phyloP scores from a whole-genome alignment of 2,888 invertebrate species.

The Onchidella celtica region DNA sequence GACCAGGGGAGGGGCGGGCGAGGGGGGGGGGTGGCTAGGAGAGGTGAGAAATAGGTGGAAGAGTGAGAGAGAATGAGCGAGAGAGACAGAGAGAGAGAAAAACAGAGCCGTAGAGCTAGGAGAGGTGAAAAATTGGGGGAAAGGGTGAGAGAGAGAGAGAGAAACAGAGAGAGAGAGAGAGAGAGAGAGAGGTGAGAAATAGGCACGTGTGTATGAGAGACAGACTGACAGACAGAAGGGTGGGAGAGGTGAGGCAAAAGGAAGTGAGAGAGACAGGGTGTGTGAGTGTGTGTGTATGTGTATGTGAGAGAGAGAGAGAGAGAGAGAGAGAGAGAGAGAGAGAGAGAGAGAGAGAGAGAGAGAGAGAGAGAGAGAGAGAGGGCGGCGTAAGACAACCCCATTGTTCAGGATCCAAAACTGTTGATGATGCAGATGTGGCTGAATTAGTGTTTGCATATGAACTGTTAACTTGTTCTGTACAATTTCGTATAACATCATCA shows the following conservation, averaged over 20 bases:
- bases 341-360: conserved; percentile 7
- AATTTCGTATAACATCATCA: no score
- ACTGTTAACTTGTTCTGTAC: no score
- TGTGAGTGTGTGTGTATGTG: no score
- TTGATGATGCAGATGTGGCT: no score
- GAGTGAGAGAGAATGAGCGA: background rate
- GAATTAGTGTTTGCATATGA: no score
- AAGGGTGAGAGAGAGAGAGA: background rate
- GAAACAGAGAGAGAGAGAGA: conserved; percentile 1
- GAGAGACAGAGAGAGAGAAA: no score
- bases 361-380: conserved; percentile 9
- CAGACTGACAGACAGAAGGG: background rate
- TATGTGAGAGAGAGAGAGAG: no score
- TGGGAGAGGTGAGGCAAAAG: background rate
- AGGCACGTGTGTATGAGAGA: no score
- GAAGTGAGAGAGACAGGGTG: background rate
- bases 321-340: conserved; percentile 13
- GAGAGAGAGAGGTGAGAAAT: background rate
- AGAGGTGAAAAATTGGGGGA: background rate
- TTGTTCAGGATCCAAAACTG: no score
- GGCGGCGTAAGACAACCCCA: no score
- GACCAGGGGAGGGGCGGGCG: background rate
- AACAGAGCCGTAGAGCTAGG: no score
- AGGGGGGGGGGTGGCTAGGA: background rate
- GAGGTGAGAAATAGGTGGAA: background rate